Conservation (phyloP, 2,113 vertebrate genomes). For the Cheilinus undulatus region DNA sequence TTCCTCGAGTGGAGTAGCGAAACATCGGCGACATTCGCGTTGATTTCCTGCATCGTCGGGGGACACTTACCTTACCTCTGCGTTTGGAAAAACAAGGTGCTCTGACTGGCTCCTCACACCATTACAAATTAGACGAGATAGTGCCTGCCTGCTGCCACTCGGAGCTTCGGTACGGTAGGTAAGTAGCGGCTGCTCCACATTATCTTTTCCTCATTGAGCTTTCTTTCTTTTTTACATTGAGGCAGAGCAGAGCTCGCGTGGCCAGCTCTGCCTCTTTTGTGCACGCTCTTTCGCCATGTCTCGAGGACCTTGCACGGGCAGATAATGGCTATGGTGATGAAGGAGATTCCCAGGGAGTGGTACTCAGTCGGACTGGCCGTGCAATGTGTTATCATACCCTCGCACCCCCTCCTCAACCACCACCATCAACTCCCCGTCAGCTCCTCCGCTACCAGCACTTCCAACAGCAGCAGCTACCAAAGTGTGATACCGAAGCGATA, state of each 20-base stretch:
- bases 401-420: too few relatives aligned
- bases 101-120: conserved; percentile 37
- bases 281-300: conserved; percentile 30
- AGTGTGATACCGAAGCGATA: conserved; percentile 42
- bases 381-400: conserved; percentile 44
- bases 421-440: not conserved
- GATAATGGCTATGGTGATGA: conserved; percentile 71
- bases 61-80: conserved; percentile 46
- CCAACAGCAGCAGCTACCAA: conserved; percentile 14
- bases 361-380: conserved; percentile 61
- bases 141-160: conserved; percentile 29
- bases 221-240: not conserved
- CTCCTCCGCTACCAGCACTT: not conserved
- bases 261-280: conserved; percentile 34
- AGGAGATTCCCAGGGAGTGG: conserved; percentile 76
- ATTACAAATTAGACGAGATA: conserved; percentile 39
- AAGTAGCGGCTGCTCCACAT: conserved; percentile 37
- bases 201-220: conserved; percentile 27
- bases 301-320: conserved; percentile 57
- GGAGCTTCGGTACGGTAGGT: conserved; percentile 67
- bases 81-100: conserved; percentile 51
- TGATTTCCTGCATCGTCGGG: conserved; percentile 55
- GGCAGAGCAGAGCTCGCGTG: conserved; percentile 15
- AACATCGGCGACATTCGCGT: conserved; percentile 48
- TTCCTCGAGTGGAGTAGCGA: conserved; percentile 44